Conservation (phyloP, 2,888 invertebrate species). For the Bruchidius siliquastri region DNA sequence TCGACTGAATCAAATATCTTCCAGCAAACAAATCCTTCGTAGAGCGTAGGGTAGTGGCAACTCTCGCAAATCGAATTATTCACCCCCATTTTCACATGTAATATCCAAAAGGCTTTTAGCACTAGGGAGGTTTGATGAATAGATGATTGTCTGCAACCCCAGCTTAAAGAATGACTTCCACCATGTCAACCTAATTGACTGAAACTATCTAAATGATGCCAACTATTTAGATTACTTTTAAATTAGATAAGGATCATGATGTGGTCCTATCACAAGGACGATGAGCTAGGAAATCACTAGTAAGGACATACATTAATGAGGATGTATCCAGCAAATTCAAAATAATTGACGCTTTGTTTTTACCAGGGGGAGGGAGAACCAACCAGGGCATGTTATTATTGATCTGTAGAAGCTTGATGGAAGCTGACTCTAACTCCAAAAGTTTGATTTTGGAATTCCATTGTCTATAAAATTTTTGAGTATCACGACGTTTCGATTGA, state of each 20-base stretch:
- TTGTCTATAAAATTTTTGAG: too few relatives aligned
- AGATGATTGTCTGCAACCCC: constrained; percentile 23
- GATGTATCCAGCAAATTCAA: too few relatives aligned
- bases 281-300: background rate
- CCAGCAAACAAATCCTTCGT: background rate
- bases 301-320: too few relatives aligned
- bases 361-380: too few relatives aligned
- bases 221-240: constrained; percentile 36
- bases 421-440: too few relatives aligned
- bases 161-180: constrained; percentile 31
- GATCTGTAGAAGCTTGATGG: too few relatives aligned
- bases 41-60: constrained; percentile 12
- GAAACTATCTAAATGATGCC: constrained; percentile 34
- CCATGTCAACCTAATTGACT: constrained; percentile 37
- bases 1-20: constrained; percentile 4
- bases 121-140: constrained; percentile 41
- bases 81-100: constrained; percentile 51
- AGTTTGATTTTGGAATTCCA: too few relatives aligned
- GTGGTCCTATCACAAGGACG: background rate
- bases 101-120: constrained; percentile 51
- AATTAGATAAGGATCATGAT: constrained; percentile 23
- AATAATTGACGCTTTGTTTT: too few relatives aligned
- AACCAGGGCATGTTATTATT: too few relatives aligned
- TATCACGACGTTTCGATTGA: too few relatives aligned
- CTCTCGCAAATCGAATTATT: constrained; percentile 47